phyloP scores from a whole-genome alignment of 2,888 invertebrate species.

The Phytoseiulus persimilis region DNA sequence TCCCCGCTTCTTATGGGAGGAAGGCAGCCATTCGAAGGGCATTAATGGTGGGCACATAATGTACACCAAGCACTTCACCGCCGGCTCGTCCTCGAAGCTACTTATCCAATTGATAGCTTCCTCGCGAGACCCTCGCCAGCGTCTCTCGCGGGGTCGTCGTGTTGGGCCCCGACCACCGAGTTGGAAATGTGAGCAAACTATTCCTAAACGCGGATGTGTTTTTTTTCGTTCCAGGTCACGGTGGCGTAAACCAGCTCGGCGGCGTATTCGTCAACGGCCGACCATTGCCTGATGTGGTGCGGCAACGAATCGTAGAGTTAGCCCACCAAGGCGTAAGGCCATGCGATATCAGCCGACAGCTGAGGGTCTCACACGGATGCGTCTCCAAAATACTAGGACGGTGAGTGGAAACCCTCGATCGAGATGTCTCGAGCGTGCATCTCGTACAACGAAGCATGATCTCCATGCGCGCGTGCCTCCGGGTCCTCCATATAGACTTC shows the following conservation, averaged over 20 bases:
- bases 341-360: constrained; percentile 57
- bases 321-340: constrained; percentile 57
- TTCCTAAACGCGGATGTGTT: neutral
- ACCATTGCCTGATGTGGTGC: constrained; percentile 56
- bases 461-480: no score
- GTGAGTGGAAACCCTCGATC: constrained; percentile 46
- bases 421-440: no score
- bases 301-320: constrained; percentile 57
- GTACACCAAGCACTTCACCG: neutral
- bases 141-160: neutral
- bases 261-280: constrained; percentile 58
- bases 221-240: constrained; percentile 53
- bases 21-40: neutral
- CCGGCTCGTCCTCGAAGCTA: constrained; percentile 5
- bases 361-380: constrained; percentile 58
- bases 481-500: no score
- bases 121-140: neutral
- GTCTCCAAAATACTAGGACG: constrained; percentile 57
- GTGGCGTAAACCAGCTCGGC: constrained; percentile 58
- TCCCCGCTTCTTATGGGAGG: constrained; percentile 19
- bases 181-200: no score
- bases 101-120: constrained; percentile 5
- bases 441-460: no score
- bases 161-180: no score
- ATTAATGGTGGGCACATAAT: constrained; percentile 38